Percentiles rank a stretch among this genome's conserved stretches.
Evolutionary conservation across 2,113 vertebrate species (phyloP).

Genomic region (Antechinus stuartii): DNA sequence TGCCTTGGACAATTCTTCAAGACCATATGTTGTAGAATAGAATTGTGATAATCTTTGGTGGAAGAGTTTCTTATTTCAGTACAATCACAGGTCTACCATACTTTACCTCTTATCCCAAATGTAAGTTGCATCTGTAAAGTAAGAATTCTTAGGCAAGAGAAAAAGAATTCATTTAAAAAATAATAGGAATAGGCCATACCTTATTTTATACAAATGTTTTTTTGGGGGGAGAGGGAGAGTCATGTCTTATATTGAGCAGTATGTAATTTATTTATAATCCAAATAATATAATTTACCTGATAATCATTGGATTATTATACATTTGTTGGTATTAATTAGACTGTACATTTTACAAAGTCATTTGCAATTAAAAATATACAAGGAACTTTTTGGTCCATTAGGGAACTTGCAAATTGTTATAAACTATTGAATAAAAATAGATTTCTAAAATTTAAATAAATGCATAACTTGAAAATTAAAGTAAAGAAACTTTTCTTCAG

Average conservation of each 20-base stretch:
- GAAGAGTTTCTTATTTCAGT: neutral
- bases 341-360: slow-evolving; percentile 70
- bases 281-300: slow-evolving; percentile 67
- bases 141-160: neutral
- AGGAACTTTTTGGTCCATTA: slow-evolving; percentile 8
- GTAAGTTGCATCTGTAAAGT: neutral
- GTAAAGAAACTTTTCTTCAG: slow-evolving; percentile 49
- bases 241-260: neutral
- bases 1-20: neutral
- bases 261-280: slow-evolving; percentile 62
- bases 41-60: neutral
- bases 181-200: neutral
- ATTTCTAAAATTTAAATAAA: slow-evolving; percentile 51
- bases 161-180: neutral
- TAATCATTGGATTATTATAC: slow-evolving; percentile 67
- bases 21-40: neutral
- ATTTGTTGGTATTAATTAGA: slow-evolving; percentile 62
- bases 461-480: slow-evolving; percentile 52
- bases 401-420: slow-evolving; percentile 25
- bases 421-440: slow-evolving; percentile 47
- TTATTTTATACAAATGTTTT: neutral
- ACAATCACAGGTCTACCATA: neutral
- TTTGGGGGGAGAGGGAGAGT: neutral
- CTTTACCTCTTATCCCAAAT: neutral
- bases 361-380: slow-evolving; percentile 61